Percentiles rank a stretch among this genome's conserved stretches.
Evolutionary conservation across 2,113 vertebrate genomes (phyloP).

Genomic region (Myrmecobius fasciatus): DNA sequence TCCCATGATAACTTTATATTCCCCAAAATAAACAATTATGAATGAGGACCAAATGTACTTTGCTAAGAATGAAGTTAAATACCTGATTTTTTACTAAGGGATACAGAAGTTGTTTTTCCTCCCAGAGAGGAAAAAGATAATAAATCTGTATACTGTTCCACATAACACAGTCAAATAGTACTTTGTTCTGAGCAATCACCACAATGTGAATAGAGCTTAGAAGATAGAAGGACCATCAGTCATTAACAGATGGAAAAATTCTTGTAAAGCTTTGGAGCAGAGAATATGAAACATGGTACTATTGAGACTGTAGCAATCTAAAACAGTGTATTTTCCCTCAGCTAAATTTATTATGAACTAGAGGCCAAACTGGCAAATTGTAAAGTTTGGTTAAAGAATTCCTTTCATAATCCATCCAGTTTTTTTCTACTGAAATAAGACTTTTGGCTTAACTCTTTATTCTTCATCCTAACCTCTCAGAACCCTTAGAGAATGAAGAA

Average conservation of each 20-base stretch:
- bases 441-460: accelerated
- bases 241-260: background rate
- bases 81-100: background rate
- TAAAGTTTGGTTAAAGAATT: constrained; percentile 8
- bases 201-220: background rate
- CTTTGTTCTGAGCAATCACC: background rate
- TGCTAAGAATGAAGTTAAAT: background rate
- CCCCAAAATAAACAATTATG: constrained; percentile 42
- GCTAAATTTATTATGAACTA: background rate
- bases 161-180: background rate
- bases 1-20: constrained; percentile 63
- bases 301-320: background rate
- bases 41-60: background rate
- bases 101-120: background rate
- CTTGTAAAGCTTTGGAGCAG: background rate
- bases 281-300: background rate
- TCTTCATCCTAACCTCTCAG: background rate
- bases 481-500: background rate
- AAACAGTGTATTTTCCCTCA: background rate
- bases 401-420: background rate
- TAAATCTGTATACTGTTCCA: background rate
- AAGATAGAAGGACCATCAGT: background rate
- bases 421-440: no score
- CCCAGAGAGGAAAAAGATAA: background rate
- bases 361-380: background rate